Base-by-base conservation (phyloP, 2,797 vertebrate genomes). In the Melopsittacus undulatus region DNA sequence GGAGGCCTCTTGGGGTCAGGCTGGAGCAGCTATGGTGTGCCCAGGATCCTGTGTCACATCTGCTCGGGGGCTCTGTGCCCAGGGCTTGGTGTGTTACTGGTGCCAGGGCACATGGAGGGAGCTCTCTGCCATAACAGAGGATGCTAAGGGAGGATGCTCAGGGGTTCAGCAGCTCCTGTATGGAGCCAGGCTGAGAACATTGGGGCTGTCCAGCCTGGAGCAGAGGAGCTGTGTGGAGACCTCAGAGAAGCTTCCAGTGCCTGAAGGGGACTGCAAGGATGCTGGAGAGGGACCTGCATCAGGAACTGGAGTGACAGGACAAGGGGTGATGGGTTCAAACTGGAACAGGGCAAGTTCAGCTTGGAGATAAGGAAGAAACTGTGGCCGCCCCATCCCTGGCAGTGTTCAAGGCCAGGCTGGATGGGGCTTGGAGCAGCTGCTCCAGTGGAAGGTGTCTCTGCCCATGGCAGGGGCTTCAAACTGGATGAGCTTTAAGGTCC, bases 51-150 rank as follows among this genome's bases (percentile, higher is more conserved):
- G 34, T 0, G 0, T 4, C 23, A 3, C 23, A 4, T 48, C 40
- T 36, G 27, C 40, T 3, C 4, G 42, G 57, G 42, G 42, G 4
- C 13, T 0, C 1, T 3, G 7, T 34, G 10, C 26, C 14, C 0
- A 2, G 26, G 46, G 27, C 43, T 64, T 13, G 8, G 26, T 17
- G 15, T 0, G 1, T 73, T 45, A 9, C 2, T 0, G 0, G 38
- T n/a, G 56, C 22, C 4, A 1, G 49, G 70, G 59, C 29, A 1
- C 30, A 1, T 6, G 27, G 40, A 48, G 24, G 29, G 42, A 43
- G 40, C 22, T 61, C 42, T 23, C 23, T 62, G 63, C 76, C 10
- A 0, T 36, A 34, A 34, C 5, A 57, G n/a, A 11, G 56, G 22
- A 24, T 57, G n/a, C 56, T 57, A 34, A 57, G 56, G 56, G n/a